Evolutionary conservation across 2,797 vertebrate genomes (phyloP).

Genomic region (Diceros bicornis): DNA sequence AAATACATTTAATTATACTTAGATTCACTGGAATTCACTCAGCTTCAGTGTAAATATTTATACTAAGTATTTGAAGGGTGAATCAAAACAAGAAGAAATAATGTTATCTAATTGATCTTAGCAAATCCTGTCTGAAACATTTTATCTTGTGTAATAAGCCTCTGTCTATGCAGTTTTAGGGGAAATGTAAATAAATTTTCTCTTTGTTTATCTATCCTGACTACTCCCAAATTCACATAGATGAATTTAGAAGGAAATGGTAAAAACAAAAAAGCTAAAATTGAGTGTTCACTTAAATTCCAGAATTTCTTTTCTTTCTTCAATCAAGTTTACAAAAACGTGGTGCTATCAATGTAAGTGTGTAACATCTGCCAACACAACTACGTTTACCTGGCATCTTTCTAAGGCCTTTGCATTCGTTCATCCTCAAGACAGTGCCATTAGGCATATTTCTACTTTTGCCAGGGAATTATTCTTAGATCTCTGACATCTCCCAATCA

Average conservation of each 20-base stretch:
- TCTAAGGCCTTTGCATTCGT: not conserved
- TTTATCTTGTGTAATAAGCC: not conserved
- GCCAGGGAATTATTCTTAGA: constrained; percentile 35
- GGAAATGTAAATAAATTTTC: constrained; percentile 20
- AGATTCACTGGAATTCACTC: not conserved
- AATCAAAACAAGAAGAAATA: constrained; percentile 33
- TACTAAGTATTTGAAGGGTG: constrained; percentile 35
- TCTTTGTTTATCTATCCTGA: constrained; percentile 3
- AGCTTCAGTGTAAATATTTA: constrained; percentile 6
- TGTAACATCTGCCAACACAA: not conserved
- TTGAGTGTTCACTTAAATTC: not conserved
- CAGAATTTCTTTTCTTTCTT: not conserved
- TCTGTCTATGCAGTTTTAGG: not conserved
- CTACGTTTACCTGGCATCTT: not conserved
- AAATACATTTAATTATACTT: constrained; percentile 35
- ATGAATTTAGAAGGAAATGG: not conserved
- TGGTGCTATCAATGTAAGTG: not conserved
- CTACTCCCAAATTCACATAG: not conserved
- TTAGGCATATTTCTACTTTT: not conserved
- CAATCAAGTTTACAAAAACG: not conserved
- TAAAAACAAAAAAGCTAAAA: constrained; percentile 38
- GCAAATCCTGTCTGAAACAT: constrained; percentile 36
- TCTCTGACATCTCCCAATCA: constrained; percentile 42
- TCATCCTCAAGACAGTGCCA: not conserved
- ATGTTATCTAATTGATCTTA: not conserved